Evolutionary conservation across 2,113 vertebrate genomes (phyloP).

Genomic region (Galbula dea): DNA sequence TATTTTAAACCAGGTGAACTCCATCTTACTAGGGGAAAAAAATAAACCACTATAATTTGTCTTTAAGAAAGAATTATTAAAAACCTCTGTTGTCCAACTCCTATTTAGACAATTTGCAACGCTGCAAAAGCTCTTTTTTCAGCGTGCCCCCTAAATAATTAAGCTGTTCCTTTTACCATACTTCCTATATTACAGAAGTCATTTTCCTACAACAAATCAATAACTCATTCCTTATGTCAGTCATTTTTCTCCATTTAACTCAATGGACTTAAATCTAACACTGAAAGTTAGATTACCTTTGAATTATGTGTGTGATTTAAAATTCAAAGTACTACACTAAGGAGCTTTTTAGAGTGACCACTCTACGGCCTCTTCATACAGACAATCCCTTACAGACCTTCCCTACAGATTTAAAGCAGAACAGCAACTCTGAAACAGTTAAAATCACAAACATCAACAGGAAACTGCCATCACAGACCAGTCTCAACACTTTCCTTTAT

Average conservation of each 20-base stretch:
- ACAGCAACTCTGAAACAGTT: slow-evolving; percentile 42
- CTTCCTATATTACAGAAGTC: slow-evolving; percentile 81
- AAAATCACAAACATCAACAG: background rate
- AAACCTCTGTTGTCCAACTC: background rate
- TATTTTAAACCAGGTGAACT: background rate
- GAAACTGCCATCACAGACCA: background rate
- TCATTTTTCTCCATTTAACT: slow-evolving; percentile 84
- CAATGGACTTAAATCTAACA: slow-evolving; percentile 76
- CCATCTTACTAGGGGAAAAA: background rate
- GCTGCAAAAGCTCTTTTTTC: slow-evolving; percentile 76
- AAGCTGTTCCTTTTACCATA: slow-evolving; percentile 80
- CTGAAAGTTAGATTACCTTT: slow-evolving; percentile 90
- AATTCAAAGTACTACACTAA: slow-evolving; percentile 92
- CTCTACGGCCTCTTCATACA: slow-evolving; percentile 77
- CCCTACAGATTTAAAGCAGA: slow-evolving; percentile 55
- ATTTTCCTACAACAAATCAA: slow-evolving; percentile 79
- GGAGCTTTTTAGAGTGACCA: slow-evolving; percentile 84
- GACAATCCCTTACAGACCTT: slow-evolving; percentile 68
- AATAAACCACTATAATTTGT: slow-evolving; percentile 21
- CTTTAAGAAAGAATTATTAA: slow-evolving; percentile 53
- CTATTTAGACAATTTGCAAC: slow-evolving; percentile 64
- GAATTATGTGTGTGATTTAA: slow-evolving; percentile 95
- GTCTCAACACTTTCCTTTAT: background rate
- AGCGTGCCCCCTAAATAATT: slow-evolving; percentile 81
- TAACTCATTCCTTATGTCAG: slow-evolving; percentile 79